Evolutionary conservation across 30 jellyfish, hydroid and myxozoan species (phyloP).

Genomic region (Phacellophora camtschatica): DNA sequence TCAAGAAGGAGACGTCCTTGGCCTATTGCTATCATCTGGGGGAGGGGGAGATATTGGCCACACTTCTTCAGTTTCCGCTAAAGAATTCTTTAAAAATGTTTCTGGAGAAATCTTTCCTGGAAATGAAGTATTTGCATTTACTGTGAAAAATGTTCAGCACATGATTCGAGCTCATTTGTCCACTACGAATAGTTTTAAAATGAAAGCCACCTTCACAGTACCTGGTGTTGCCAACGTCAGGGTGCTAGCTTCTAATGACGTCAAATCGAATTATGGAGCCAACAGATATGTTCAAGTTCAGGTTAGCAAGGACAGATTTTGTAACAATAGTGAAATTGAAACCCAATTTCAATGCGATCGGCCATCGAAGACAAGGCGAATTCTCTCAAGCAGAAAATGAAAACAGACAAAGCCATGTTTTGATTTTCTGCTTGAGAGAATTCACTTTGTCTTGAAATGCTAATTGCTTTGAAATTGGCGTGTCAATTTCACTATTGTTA

Average conservation of each 20-base stretch:
- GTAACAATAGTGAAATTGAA: too few species aligned
- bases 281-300: constrained; percentile 34
- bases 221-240: constrained; percentile 29
- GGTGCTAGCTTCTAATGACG: neutral
- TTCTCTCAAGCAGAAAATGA: too few species aligned
- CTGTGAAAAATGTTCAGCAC: neutral
- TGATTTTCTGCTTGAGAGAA: too few species aligned
- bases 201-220: constrained; percentile 19
- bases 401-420: too few species aligned
- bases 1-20: constrained; percentile 46
- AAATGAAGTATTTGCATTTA: neutral
- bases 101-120: too few species aligned
- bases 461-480: too few species aligned
- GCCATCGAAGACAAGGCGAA: too few species aligned
- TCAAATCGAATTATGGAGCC: neutral
- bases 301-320: neutral
- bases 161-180: constrained; percentile 36
- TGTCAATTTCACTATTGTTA: too few species aligned
- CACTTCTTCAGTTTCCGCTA: neutral
- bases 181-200: neutral
- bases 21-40: neutral
- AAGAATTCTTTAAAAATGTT: too few species aligned
- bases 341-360: too few species aligned
- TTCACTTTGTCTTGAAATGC: too few species aligned
- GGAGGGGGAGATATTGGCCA: constrained; percentile 40